phyloP scores from a whole-genome alignment of 2,113 vertebrate genomes.

The Caranx ignobilis region DNA sequence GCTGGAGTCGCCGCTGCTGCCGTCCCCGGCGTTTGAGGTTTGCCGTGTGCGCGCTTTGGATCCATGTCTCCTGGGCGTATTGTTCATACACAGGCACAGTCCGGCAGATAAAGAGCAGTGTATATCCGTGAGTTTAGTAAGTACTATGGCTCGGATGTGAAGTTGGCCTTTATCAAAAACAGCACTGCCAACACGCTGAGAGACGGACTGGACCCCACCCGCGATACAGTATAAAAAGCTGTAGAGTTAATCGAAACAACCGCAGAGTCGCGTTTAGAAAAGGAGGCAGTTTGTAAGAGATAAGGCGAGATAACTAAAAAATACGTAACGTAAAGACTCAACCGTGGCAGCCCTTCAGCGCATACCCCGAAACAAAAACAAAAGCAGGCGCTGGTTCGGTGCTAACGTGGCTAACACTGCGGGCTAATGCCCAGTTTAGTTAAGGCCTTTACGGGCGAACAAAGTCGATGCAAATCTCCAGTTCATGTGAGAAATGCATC shows the following conservation, averaged over 20 bases:
- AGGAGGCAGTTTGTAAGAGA: not conserved
- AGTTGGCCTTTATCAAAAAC: not conserved
- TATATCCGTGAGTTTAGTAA: not conserved
- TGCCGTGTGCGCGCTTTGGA: constrained; percentile 44
- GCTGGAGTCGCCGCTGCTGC: constrained; percentile 76
- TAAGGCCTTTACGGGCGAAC: constrained; percentile 6
- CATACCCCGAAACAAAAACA: constrained; percentile 35
- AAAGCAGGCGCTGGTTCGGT: constrained; percentile 46
- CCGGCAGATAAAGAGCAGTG: not conserved
- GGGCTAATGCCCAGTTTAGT: constrained; percentile 22
- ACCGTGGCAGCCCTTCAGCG: fast-evolving
- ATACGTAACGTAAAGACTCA: too few relatives aligned
- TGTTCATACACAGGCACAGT: constrained; percentile 9
- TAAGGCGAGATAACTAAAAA: not conserved
- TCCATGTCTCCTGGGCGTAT: constrained; percentile 62
- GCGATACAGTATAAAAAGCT: not conserved
- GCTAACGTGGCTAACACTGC: constrained; percentile 68
- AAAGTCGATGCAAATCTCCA: not conserved
- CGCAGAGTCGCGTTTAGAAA: not conserved
- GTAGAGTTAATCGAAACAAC: not conserved
- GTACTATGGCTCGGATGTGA: constrained; percentile 1
- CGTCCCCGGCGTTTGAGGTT: constrained; percentile 40
- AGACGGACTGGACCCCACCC: constrained; percentile 1
- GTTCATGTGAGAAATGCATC: not conserved
- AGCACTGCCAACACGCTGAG: not conserved